Percentiles rank a stretch among this genome's conserved stretches.
phyloP scores from a whole-genome alignment of 2,888 invertebrate species.

The Teinopalpus imperialis region DNA sequence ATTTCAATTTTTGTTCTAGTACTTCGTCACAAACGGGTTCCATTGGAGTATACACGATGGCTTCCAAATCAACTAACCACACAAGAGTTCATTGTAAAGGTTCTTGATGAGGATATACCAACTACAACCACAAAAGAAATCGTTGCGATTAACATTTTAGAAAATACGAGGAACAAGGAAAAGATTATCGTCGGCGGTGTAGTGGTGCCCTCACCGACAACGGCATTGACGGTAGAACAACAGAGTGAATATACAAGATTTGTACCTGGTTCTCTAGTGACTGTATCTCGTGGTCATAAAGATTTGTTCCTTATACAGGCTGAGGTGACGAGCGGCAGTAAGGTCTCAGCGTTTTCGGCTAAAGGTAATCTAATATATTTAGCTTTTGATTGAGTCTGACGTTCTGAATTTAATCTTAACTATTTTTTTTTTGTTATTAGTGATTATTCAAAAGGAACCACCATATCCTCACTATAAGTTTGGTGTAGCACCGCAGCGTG shows the following conservation, averaged over 20 bases:
- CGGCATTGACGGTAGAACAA: conserved; percentile 30
- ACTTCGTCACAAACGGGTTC: conserved; percentile 58
- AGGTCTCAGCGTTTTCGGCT: conserved; percentile 4
- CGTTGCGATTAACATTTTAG: conserved; percentile 60
- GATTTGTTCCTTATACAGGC: conserved; percentile 18
- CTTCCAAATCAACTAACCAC: conserved; percentile 50
- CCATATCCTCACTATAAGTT: conserved; percentile 20
- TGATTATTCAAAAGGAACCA: conserved; percentile 19
- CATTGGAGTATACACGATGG: conserved; percentile 67
- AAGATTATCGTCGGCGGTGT: conserved; percentile 66
- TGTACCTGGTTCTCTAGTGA: conserved; percentile 49
- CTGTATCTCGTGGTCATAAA: conserved; percentile 17
- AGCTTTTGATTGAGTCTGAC: not conserved
- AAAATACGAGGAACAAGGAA: conserved; percentile 44
- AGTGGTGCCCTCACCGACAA: conserved; percentile 42
- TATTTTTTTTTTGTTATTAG: conserved; percentile 16
- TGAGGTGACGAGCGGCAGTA: conserved; percentile 10
- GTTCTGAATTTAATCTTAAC: conserved; percentile 1
- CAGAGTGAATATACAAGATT: conserved; percentile 60
- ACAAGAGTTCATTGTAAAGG: conserved; percentile 69
- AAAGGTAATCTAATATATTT: conserved; percentile 14
- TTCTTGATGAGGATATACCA: conserved; percentile 64
- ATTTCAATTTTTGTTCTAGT: conserved; percentile 36
- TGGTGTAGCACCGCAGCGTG: conserved; percentile 45
- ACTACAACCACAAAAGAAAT: conserved; percentile 45